phyloP scores from a whole-genome alignment of 2,888 invertebrate species.

The Pocota personata region DNA sequence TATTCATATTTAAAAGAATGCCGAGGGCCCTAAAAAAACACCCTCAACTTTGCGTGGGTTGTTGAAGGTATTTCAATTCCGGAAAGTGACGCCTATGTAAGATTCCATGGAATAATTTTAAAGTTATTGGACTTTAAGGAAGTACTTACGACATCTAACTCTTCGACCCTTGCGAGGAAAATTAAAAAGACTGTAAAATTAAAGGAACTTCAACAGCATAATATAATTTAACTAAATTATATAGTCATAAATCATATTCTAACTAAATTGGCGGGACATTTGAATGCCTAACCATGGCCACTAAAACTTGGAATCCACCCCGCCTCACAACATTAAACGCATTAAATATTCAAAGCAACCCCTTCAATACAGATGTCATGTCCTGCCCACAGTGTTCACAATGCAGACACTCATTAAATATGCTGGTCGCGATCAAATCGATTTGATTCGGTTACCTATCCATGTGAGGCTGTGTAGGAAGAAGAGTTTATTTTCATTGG shows the following conservation, averaged over 20 bases:
- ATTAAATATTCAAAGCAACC: neutral
- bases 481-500: neutral
- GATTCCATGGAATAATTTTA: no score
- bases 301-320: neutral
- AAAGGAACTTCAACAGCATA: no score
- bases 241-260: neutral
- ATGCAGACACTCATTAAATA: neutral
- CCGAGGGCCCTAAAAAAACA: no score
- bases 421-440: constrained; percentile 1
- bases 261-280: neutral
- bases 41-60: no score
- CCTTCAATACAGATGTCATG: neutral
- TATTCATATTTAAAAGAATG: no score
- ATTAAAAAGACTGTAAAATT: no score
- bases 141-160: no score
- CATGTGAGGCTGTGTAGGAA: neutral
- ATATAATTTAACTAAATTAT: no score
- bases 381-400: neutral
- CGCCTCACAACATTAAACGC: neutral
- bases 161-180: no score
- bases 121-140: no score
- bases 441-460: neutral
- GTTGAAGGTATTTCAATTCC: no score
- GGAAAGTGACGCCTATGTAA: no score
- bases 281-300: neutral